phyloP scores from a whole-genome alignment of 2,888 invertebrate genomes.

The Microdon myrmicae region DNA sequence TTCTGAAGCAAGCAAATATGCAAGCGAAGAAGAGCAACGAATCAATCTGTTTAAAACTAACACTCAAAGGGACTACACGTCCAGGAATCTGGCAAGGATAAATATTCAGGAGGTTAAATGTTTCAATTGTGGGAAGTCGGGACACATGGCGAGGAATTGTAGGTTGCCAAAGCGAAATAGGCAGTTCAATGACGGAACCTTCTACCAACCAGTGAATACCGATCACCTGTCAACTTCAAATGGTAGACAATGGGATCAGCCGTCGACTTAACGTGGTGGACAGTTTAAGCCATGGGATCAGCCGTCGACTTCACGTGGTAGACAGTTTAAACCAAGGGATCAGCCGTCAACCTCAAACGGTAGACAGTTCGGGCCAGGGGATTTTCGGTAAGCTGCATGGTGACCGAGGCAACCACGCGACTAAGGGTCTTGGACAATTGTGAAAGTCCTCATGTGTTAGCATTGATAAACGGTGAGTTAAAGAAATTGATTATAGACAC shows the following conservation, averaged over 20 bases:
- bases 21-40: slow-evolving; percentile 7
- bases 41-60: slow-evolving; percentile 7
- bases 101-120: not conserved
- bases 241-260: no score
- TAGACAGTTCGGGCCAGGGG: not conserved
- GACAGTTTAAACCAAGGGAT: not conserved
- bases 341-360: slow-evolving; percentile 3
- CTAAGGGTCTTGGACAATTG: slow-evolving; percentile 9
- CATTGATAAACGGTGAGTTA: not conserved
- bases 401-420: slow-evolving; percentile 4
- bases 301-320: not conserved
- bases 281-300: no score
- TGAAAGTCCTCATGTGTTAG: no score
- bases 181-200: no score
- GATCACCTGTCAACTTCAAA: no score
- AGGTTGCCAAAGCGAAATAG: slow-evolving; percentile 3
- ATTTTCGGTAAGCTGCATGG: slow-evolving; percentile 10
- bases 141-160: slow-evolving; percentile 9
- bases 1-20: slow-evolving; percentile 10
- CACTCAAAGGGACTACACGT: slow-evolving; percentile 3
- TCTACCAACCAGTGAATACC: no score
- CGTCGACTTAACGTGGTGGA: no score
- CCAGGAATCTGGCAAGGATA: not conserved
- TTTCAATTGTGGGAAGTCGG: slow-evolving; percentile 6
- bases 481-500: slow-evolving; percentile 6